Conservation (phyloP, 2,797 vertebrate species). For the Garrulus glandarius region DNA sequence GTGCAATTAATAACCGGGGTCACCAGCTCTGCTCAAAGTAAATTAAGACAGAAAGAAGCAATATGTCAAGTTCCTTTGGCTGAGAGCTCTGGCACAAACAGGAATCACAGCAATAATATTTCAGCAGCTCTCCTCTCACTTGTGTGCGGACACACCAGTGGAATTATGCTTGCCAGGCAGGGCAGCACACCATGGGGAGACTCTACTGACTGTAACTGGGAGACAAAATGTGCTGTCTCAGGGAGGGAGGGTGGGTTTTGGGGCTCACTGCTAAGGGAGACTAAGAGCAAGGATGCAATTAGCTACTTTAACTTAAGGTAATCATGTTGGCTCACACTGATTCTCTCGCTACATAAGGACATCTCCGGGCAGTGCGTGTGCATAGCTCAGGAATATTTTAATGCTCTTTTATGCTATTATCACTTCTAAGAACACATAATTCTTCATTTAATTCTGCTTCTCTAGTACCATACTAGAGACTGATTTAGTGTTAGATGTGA, state of each 20-base stretch:
- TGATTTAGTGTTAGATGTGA: not conserved
- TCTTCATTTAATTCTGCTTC: not conserved
- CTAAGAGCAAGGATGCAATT: not conserved
- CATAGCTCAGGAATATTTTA: not conserved
- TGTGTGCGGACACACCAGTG: rapidly evolving
- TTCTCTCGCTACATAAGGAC: not conserved
- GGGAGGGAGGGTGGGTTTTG: not conserved
- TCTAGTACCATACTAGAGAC: not conserved
- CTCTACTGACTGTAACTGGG: not conserved
- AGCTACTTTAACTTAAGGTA: not conserved
- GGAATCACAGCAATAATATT: not conserved
- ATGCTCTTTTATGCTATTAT: not conserved
- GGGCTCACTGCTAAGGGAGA: not conserved
- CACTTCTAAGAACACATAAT: not conserved
- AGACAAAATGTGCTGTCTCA: not conserved
- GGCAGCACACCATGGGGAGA: not conserved
- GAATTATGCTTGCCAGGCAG: not conserved
- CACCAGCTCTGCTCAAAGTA: not conserved
- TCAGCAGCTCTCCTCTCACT: not conserved
- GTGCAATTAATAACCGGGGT: not conserved
- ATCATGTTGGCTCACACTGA: not conserved
- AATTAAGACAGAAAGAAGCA: conserved; percentile 31
- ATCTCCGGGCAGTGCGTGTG: rapidly evolving
- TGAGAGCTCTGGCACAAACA: not conserved
- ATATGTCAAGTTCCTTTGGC: not conserved